These are phyloP conservation scores for Anisognathus igniventris DNA, from an alignment of 2,797 vertebrate genomes.

Conservation along the genomic window DNA sequence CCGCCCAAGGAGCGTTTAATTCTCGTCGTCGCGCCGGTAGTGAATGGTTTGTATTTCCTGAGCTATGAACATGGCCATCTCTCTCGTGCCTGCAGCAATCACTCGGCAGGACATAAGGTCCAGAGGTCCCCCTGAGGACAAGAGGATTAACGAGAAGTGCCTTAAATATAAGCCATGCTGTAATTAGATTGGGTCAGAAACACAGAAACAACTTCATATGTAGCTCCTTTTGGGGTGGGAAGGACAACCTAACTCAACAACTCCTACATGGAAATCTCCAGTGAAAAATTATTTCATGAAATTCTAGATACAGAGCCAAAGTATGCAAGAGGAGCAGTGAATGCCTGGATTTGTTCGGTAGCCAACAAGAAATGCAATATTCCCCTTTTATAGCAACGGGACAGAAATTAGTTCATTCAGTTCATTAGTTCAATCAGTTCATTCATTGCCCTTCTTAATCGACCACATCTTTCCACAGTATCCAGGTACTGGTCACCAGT, in stretches of 20 bases:
- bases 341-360: not conserved
- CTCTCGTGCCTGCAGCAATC: constrained; percentile 79
- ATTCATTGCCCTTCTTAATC: not conserved
- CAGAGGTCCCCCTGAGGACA: constrained; percentile 79
- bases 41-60: constrained; percentile 82
- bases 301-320: not conserved
- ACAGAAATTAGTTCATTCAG: not conserved
- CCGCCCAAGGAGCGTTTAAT: not conserved
- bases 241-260: not conserved
- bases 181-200: not conserved
- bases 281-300: not conserved
- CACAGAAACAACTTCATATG: not conserved
- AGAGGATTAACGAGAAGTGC: constrained; percentile 4
- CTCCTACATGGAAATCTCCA: not conserved
- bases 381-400: not conserved
- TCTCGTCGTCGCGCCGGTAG: constrained; percentile 80
- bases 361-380: not conserved
- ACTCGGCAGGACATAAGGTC: constrained; percentile 87
- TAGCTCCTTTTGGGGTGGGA: not conserved
- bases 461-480: not conserved
- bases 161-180: not conserved
- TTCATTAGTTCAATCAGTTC: not conserved
- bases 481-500: not conserved
- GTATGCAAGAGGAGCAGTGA: not conserved
- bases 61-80: constrained; percentile 81